A percentile compares a stretch with the other conserved stretches of the same genome.
These are phyloP conservation scores for Anableps anableps DNA, from an alignment of 2,797 vertebrate genomes.

Conservation along the genomic window DNA sequence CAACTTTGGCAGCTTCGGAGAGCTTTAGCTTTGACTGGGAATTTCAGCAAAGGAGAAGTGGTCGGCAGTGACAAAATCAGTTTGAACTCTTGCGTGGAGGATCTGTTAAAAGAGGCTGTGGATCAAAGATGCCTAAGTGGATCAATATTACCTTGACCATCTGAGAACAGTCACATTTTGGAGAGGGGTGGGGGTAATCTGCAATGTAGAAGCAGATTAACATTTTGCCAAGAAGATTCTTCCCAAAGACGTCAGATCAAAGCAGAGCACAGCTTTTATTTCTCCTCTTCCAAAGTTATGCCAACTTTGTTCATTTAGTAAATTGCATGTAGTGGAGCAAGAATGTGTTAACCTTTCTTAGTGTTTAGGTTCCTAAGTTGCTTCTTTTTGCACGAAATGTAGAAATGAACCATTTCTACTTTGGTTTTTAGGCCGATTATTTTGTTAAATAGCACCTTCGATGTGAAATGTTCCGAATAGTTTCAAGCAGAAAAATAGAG, in stretches of 20 bases:
- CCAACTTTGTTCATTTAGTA: conserved; percentile 68
- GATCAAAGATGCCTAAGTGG: conserved; percentile 84
- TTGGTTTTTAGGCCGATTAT: conserved; percentile 17
- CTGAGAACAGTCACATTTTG: conserved; percentile 79
- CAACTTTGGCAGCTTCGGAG: conserved; percentile 72
- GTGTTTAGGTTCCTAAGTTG: conserved; percentile 29
- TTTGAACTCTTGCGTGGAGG: conserved; percentile 71
- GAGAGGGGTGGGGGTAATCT: conserved; percentile 71
- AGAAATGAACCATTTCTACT: conserved; percentile 39
- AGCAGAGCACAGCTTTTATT: conserved; percentile 68
- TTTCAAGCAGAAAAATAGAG: not conserved
- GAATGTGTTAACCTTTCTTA: conserved; percentile 58
- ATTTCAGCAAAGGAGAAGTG: conserved; percentile 68
- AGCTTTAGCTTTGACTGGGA: conserved; percentile 71
- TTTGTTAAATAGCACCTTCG: not conserved
- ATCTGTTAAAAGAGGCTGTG: conserved; percentile 76
- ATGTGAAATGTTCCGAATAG: not conserved
- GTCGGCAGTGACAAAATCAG: conserved; percentile 77
- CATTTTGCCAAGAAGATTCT: conserved; percentile 75
- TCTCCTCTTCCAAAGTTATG: conserved; percentile 56
- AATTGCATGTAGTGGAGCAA: conserved; percentile 50
- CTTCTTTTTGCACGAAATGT: conserved; percentile 41
- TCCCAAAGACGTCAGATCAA: conserved; percentile 80
- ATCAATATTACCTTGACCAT: conserved; percentile 84
- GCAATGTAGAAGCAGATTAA: conserved; percentile 80